Base-by-base conservation (phyloP, 1,140 invertebrate genomes). In the Hylyphantes graminicola region DNA sequence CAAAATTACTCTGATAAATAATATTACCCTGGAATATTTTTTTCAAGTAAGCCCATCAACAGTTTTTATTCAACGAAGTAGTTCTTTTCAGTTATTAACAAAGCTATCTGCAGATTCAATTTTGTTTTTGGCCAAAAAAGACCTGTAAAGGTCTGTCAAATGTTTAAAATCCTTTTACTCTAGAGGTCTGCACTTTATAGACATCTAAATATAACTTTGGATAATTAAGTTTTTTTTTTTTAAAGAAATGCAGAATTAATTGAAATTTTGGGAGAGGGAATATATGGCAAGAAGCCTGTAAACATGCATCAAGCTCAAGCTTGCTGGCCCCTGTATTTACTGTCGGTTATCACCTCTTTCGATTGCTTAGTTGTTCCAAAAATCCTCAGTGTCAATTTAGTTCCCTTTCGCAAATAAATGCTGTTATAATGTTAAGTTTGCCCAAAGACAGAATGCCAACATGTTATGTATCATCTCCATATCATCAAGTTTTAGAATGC, bases 301-400 rank as follows among this genome's bases (percentile, higher is more conserved):
- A 83, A 83, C 80, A 83, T 83, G 80, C 72, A 63, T 83, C 80
- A 83, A 83, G 80, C 80, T 83, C 80, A 83, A 83, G 80, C 63
- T 70, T 83, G 80, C 80, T 83, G 80, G 80, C 53, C 55, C 57
- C 78, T 83, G 80, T 72, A 83, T 35, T 35, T 35, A 35, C 35
- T 35, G 35, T 35, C 5, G 35, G 35, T 35, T 35, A 35, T 35
- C 35, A 35, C 35, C 35, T 35, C 35, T 35, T 35, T 35, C 35
- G 35, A 35, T 35, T 35, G 35, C 35, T 35, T 35, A 35, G 35
- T 35, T 35, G 35, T 35, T 35, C 5, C n/a, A n/a, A 35, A 35
- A 35, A 35, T 35, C 35, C 5, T 35, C 35, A 35, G 35, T 35
- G 35, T 35, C 35, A 35, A 35, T 35, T 17, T 61, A 61, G 17